Evolutionary conservation across 2,797 vertebrate species (phyloP).

Genomic region (Lagodon rhomboides): DNA sequence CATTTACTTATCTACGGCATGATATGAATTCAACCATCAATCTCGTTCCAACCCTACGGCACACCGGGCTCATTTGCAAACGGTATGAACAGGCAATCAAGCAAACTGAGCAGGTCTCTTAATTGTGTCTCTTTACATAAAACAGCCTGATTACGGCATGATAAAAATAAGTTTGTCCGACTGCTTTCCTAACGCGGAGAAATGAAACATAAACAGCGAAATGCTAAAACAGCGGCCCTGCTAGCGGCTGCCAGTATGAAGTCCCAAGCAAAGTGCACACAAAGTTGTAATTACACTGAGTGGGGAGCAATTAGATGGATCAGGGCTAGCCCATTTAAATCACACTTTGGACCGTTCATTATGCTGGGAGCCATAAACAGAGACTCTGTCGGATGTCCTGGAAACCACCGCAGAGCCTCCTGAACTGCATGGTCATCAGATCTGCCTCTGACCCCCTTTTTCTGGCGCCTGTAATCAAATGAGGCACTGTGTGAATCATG

Average conservation of each 20-base stretch:
- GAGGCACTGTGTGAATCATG: conserved; percentile 69
- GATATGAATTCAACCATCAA: no score
- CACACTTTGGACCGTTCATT: conserved; percentile 67
- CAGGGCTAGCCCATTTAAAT: conserved; percentile 64
- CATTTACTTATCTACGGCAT: no score
- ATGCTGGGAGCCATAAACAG: conserved; percentile 51
- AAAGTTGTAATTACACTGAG: conserved; percentile 71
- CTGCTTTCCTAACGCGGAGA: conserved; percentile 5
- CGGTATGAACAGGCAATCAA: not conserved
- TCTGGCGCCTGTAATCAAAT: conserved; percentile 77
- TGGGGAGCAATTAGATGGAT: conserved; percentile 71
- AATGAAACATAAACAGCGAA: conserved; percentile 42
- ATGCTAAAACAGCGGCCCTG: conserved; percentile 37
- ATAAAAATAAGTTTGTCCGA: conserved; percentile 15
- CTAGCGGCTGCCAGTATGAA: conserved; percentile 34
- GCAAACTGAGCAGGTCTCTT: conserved; percentile 14
- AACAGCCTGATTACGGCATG: conserved; percentile 20
- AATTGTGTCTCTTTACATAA: conserved; percentile 17
- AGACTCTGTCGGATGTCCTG: conserved; percentile 63
- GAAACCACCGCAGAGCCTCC: conserved; percentile 51
- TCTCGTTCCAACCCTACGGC: not conserved
- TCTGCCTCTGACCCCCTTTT: conserved; percentile 70
- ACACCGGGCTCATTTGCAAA: not conserved
- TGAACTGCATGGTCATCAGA: conserved; percentile 73
- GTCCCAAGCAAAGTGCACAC: conserved; percentile 53